Conservation (phyloP, 2,113 vertebrate species). For the Albula glossodonta region DNA sequence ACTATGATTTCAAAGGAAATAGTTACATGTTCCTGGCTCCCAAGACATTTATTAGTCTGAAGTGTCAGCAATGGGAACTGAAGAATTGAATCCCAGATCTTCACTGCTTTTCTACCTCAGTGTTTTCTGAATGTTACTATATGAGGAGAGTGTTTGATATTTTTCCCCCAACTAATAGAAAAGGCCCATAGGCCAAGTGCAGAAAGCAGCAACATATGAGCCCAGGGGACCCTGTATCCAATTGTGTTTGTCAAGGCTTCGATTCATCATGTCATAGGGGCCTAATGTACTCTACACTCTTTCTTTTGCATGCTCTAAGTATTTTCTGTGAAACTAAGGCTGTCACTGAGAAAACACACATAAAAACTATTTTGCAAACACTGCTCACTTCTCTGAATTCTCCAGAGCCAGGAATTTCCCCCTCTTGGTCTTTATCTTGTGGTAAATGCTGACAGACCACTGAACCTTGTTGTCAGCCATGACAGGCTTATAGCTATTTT, state of each 20-base stretch:
- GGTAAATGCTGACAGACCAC: conserved; percentile 89
- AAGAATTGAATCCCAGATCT: conserved; percentile 65
- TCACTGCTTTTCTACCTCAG: neutral
- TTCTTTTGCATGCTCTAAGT: conserved; percentile 81
- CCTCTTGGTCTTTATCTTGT: conserved; percentile 87
- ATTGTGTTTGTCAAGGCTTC: conserved; percentile 92
- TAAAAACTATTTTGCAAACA: conserved; percentile 85
- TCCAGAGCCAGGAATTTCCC: conserved; percentile 78
- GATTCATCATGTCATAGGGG: conserved; percentile 85
- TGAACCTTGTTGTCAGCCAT: conserved; percentile 83
- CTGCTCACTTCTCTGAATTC: conserved; percentile 78
- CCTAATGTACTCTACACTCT: conserved; percentile 77
- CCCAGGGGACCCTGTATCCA: conserved; percentile 83
- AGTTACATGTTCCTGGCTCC: neutral
- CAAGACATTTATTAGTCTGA: conserved; percentile 17
- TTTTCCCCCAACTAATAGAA: conserved; percentile 8
- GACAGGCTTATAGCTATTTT: conserved; percentile 82
- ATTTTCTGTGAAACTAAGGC: conserved; percentile 86
- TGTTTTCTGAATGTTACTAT: neutral
- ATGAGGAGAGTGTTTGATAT: neutral
- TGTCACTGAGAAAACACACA: conserved; percentile 88
- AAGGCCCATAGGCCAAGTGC: conserved; percentile 42
- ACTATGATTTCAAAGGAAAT: conserved; percentile 12
- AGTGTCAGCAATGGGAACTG: neutral
- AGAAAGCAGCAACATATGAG: conserved; percentile 61